Conservation (phyloP, 2,113 vertebrate species). For the Spizaetus ornatus region DNA sequence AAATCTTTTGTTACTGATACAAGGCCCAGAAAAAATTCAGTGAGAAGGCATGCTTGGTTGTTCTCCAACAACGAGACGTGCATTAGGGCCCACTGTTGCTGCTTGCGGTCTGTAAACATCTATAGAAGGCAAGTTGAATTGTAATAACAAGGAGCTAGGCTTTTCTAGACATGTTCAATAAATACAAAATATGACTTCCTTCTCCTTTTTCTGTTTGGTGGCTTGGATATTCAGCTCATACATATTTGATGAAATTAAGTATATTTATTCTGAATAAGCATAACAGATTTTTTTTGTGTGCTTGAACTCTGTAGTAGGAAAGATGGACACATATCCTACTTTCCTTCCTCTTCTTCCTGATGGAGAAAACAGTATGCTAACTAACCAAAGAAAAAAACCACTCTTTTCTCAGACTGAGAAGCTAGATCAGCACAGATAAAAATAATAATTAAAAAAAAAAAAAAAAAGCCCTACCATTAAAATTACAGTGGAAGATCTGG, state of each 20-base stretch:
- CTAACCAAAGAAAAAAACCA: not conserved
- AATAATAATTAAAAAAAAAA: not conserved
- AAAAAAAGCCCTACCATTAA: not conserved
- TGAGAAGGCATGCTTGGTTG: not conserved
- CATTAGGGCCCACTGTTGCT: not conserved
- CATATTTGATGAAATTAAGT: not conserved
- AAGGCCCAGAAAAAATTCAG: not conserved
- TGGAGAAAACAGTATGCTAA: not conserved
- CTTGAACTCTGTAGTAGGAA: not conserved
- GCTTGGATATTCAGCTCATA: not conserved
- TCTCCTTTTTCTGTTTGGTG: not conserved
- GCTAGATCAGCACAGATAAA: not conserved
- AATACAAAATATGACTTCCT: not conserved
- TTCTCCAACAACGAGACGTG: rapidly evolving
- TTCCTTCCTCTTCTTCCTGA: not conserved
- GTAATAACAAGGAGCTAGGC: not conserved
- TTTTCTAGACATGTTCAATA: not conserved
- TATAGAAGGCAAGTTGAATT: not conserved
- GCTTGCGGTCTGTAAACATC: not conserved
- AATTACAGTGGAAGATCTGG: not conserved
- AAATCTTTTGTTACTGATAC: not conserved
- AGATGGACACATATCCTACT: not conserved
- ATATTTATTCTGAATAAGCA: not conserved
- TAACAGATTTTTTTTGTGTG: not conserved
- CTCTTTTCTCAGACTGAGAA: not conserved